A percentile compares a stretch with the other conserved stretches of the same genome.
Evolutionary conservation across 2,888 invertebrate species (phyloP).

Genomic region (Hedya salicella): DNA sequence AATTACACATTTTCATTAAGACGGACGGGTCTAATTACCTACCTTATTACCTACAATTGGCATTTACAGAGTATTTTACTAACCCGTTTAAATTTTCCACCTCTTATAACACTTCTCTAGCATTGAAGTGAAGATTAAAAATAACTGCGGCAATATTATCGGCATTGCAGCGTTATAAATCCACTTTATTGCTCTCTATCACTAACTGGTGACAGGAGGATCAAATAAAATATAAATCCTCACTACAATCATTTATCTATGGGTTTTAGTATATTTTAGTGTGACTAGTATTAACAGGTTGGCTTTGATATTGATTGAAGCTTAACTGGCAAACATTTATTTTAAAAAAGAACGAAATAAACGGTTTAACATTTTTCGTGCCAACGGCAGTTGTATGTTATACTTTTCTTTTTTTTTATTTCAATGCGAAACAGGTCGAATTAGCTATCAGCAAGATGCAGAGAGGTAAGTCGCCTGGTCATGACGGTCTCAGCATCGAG

Average conservation of each 20-base stretch:
- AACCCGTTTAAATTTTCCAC: too few relatives aligned
- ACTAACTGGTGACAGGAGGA: slow-evolving; percentile 5
- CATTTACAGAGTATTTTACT: too few relatives aligned
- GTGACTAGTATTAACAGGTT: background rate
- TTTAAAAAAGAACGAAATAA: background rate
- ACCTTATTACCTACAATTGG: too few relatives aligned
- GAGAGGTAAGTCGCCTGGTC: too few relatives aligned
- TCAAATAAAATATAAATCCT: slow-evolving; percentile 14
- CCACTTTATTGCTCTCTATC: slow-evolving; percentile 5
- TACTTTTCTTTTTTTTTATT: too few relatives aligned
- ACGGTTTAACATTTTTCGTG: background rate
- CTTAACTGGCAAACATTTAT: background rate
- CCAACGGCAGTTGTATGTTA: background rate
- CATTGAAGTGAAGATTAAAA: background rate
- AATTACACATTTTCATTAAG: too few relatives aligned
- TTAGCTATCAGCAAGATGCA: too few relatives aligned
- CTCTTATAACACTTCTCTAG: background rate
- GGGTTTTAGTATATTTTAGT: background rate
- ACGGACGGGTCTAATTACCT: too few relatives aligned
- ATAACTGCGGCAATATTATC: background rate
- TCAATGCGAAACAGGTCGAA: too few relatives aligned
- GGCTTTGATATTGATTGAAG: background rate
- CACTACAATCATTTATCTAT: background rate
- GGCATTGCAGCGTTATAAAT: background rate
- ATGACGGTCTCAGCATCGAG: too few relatives aligned